Percentiles rank a stretch among this genome's conserved stretches.
Conservation (phyloP, 2,113 vertebrate genomes). For the Maccullochella peelii region DNA sequence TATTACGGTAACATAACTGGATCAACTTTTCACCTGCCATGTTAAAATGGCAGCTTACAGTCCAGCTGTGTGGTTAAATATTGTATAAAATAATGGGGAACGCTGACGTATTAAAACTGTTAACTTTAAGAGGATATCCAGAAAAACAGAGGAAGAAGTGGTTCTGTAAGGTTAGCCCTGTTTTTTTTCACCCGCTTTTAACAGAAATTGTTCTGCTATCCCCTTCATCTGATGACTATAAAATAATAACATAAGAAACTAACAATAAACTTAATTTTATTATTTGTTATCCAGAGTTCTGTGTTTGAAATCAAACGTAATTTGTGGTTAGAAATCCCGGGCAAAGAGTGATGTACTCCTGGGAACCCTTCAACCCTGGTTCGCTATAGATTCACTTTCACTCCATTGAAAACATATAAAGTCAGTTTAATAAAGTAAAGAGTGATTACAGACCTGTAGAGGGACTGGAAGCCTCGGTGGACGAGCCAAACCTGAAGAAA, state of each 20-base stretch:
- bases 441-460: conserved; percentile 63
- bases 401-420: not conserved
- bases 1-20: not conserved
- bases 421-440: not conserved
- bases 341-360: not conserved
- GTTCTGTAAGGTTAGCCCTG: too few relatives aligned
- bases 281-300: too few relatives aligned
- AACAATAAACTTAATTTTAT: too few relatives aligned
- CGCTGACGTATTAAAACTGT: too few relatives aligned
- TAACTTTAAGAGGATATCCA: too few relatives aligned
- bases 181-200: too few relatives aligned
- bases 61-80: not conserved
- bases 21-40: not conserved
- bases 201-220: too few relatives aligned
- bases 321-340: not conserved
- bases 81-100: too few relatives aligned
- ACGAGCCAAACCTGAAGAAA: conserved; percentile 67
- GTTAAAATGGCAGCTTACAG: not conserved
- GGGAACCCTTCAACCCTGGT: not conserved
- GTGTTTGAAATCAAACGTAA: too few relatives aligned
- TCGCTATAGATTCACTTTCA: not conserved
- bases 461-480: conserved; percentile 76
- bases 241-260: too few relatives aligned
- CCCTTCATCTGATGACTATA: too few relatives aligned
- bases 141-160: too few relatives aligned